Evolutionary conservation across 2,888 invertebrate species (phyloP).

Genomic region (Nemotelus nigrinus): DNA sequence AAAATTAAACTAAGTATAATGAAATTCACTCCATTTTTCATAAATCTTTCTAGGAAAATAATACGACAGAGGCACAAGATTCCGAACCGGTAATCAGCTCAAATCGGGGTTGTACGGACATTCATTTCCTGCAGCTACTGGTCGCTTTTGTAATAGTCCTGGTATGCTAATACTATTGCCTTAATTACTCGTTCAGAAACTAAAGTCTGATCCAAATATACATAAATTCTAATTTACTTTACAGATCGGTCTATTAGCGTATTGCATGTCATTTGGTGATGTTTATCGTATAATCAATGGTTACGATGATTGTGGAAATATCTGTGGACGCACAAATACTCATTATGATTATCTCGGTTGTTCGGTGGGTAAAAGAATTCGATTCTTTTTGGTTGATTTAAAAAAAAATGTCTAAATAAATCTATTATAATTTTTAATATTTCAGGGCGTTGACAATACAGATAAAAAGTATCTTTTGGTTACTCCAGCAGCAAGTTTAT

Average conservation of each 20-base stretch:
- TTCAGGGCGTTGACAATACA: slow-evolving; percentile 51
- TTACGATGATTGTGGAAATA: slow-evolving; percentile 72
- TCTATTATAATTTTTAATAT: background rate
- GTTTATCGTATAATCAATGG: slow-evolving; percentile 70
- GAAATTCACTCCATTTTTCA: too few species aligned
- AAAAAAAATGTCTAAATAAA: background rate
- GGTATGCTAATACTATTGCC: slow-evolving; percentile 63
- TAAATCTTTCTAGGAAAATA: background rate
- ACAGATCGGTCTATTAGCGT: slow-evolving; percentile 61
- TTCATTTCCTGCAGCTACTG: slow-evolving; percentile 68
- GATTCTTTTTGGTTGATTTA: slow-evolving; percentile 52
- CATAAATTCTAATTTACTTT: background rate
- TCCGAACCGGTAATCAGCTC: background rate
- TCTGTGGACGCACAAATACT: slow-evolving; percentile 67
- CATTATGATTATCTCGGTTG: slow-evolving; percentile 48
- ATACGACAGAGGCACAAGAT: background rate
- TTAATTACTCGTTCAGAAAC: background rate
- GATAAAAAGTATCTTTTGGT: slow-evolving; percentile 58
- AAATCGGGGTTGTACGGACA: slow-evolving; percentile 67
- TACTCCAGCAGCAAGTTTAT: slow-evolving; percentile 47
- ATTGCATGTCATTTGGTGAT: slow-evolving; percentile 68
- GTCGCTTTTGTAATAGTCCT: slow-evolving; percentile 67
- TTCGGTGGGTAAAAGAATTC: slow-evolving; percentile 56
- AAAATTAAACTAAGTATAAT: too few species aligned
- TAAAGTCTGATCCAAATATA: background rate